phyloP scores from a whole-genome alignment of 1,140 invertebrate genomes.

The Leucophenga varia region DNA sequence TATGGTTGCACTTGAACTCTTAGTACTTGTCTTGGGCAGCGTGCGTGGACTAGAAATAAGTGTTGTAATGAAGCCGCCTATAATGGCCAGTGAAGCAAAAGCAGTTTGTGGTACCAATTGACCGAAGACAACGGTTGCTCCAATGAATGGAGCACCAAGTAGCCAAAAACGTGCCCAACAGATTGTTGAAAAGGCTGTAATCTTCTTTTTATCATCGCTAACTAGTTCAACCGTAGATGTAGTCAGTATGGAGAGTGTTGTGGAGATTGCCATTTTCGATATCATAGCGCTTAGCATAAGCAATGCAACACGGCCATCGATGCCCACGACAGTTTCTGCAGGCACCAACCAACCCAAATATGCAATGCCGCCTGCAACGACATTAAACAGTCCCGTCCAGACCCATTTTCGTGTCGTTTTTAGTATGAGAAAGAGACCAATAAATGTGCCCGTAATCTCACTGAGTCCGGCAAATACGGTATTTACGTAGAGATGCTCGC shows the following conservation, averaged over 20 bases:
- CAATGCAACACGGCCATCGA: constrained; percentile 41
- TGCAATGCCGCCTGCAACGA: constrained; percentile 46
- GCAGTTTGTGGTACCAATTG: constrained; percentile 49
- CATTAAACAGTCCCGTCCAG: constrained; percentile 49
- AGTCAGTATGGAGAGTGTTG: constrained; percentile 49
- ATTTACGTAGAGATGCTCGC: constrained; percentile 52
- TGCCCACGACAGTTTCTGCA: constrained; percentile 27
- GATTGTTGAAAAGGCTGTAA: constrained; percentile 48
- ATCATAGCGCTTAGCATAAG: constrained; percentile 52
- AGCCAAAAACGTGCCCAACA: constrained; percentile 55
- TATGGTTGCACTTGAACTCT: too few relatives aligned
- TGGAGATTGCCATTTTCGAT: constrained; percentile 53
- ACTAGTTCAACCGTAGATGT: constrained; percentile 54
- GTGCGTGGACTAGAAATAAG: constrained; percentile 51
- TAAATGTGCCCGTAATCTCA: constrained; percentile 55
- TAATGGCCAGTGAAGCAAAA: constrained; percentile 43
- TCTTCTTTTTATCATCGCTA: constrained; percentile 43
- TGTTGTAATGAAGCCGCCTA: constrained; percentile 41
- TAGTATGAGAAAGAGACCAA: constrained; percentile 52
- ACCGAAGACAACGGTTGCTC: constrained; percentile 45
- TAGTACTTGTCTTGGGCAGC: too few relatives aligned
- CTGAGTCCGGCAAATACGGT: constrained; percentile 50
- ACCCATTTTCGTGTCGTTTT: constrained; percentile 49
- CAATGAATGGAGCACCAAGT: constrained; percentile 50
- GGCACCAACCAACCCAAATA: constrained; percentile 51